Evolutionary conservation across 2,888 invertebrate species (phyloP), one percentile per base, ranked within the genome.

Genomic region (Xanthia togata): DNA sequence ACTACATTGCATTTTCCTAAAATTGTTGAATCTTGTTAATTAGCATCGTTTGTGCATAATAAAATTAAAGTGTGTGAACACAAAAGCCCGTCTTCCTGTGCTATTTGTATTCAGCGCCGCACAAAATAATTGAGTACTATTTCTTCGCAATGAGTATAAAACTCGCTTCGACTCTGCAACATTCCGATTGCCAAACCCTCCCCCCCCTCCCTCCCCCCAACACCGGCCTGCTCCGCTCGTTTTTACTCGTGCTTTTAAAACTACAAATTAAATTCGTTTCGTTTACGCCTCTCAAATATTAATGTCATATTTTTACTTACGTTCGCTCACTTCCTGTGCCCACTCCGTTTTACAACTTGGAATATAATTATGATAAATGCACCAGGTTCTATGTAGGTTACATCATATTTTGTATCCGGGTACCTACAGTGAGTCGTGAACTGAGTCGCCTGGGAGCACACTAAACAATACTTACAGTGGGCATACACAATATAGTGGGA

Each of bases 91-190:
- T n/a, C 31, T 6, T 57, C 31, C 57, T 26, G 11, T 31, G 23
- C 50, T 53, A n/a, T 59, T 41, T 35, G 44, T 44, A 76, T 67
- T 67, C 65, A 62, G 60, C 26, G 76, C 31, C 26, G 17, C 35
- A 44, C 60, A 35, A 60, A 76, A 53, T 76, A 76, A 76, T 60
- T 67, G 62, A 44, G 50, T 50, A 55, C 38, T 77, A 57, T n/a
- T 63, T 64, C 70, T 41, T 59, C 44, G 78, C 41, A 50, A 57
- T 57, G 70, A 50, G 23, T 50, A 64, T 78, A 70, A 78, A 50
- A 55, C 23, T 23, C 8, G 14, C 47, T 47, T 38, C 47, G 38
- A 38, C 68, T 62, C 53, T 55, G 23, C 47, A 55, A 55, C 14
- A 77, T 55, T 68, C 12, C 17, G 20, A n/a, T 68, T 64, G 55